Base-by-base conservation (phyloP, 2,113 vertebrate genomes). In the Cheirogaleus medius region DNA sequence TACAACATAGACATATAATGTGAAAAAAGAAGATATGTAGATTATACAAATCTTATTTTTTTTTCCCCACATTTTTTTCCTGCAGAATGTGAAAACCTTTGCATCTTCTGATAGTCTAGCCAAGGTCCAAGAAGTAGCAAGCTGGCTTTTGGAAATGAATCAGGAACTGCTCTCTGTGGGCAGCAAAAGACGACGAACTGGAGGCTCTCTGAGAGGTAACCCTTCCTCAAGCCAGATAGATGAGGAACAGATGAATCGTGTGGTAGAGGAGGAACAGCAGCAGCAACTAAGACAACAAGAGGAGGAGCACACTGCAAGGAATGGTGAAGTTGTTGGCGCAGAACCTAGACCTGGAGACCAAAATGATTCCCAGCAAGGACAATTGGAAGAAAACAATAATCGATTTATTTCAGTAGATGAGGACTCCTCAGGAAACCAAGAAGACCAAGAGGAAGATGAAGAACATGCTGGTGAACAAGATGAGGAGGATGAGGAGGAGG, bases 81-180 rank as follows among this genome's bases (percentile, higher is more conserved):
- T 97, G 52, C 98, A 99, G 99, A 99, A 99, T 99, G 99, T 99
- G 99, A 99, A 99, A 99, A 98, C 99, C 98, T 99, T 99, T 99
- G 99, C 99, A 98, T 99, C 99, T 98, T 99, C 99, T 99, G 99
- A 99, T 99, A 99, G 99, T 99, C 99, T 99, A 99, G 99, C 99
- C 98, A 99, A 99, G 99, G 99, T 99, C 98, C 99, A 99, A 99
- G 99, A 99, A 99, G 99, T 99, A 99, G 99, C 99, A 99, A 99
- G 99, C 99, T 99, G 99, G 99, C 99, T 99, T 99, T 99, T 99
- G 99, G 99, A 99, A 99, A 99, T 99, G 99, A 99, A 99, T 99
- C 99, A 99, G 99, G 99, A 99, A 99, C 99, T 99, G 99, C 99
- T 99, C 99, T 99, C 99, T 99, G 99, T 99, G 99, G 99, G 99